A percentile compares a stretch with the other conserved stretches of the same genome.
phyloP scores from a whole-genome alignment of 2,888 invertebrate species.

The Leptopilina syphax region DNA sequence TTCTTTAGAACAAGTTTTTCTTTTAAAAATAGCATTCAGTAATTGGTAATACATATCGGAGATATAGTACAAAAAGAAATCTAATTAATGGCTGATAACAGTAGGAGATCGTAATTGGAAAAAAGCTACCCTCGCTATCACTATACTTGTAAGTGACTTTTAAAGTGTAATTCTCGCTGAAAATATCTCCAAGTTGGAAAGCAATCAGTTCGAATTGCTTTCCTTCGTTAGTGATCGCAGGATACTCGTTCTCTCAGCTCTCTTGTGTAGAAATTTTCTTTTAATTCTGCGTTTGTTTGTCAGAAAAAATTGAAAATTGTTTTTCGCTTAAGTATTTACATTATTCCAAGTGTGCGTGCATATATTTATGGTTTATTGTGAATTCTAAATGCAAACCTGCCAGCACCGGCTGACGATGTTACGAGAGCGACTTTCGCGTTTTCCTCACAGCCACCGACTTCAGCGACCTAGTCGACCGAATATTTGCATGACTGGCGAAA shows the following conservation, averaged over 20 bases:
- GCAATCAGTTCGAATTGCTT: conserved; percentile 6
- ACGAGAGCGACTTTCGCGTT: conserved; percentile 46
- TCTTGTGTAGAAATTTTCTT: not conserved
- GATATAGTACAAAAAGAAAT: not conserved
- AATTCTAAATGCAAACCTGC: conserved; percentile 37
- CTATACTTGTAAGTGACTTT: conserved; percentile 7
- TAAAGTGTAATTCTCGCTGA: not conserved
- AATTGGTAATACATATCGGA: not conserved
- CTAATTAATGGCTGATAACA: conserved; percentile 8
- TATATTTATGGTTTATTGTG: conserved; percentile 27
- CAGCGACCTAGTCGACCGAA: conserved; percentile 47
- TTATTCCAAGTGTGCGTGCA: conserved; percentile 12
- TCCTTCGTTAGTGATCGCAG: conserved; percentile 14
- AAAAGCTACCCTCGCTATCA: conserved; percentile 1
- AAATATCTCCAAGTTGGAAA: not conserved
- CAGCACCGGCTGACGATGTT: conserved; percentile 48
- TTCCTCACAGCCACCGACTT: conserved; percentile 32
- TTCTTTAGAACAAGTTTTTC: no score
- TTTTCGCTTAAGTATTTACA: conserved; percentile 18
- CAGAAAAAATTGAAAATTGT: not conserved
- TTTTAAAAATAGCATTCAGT: not conserved
- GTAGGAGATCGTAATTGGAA: conserved; percentile 20
- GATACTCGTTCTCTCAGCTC: not conserved
- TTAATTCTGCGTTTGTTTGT: not conserved
- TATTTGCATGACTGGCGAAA: conserved; percentile 63